A percentile compares a stretch with the other conserved stretches of the same genome.
phyloP scores from a whole-genome alignment of 1,140 invertebrate genomes.

The Augochlora pura region DNA sequence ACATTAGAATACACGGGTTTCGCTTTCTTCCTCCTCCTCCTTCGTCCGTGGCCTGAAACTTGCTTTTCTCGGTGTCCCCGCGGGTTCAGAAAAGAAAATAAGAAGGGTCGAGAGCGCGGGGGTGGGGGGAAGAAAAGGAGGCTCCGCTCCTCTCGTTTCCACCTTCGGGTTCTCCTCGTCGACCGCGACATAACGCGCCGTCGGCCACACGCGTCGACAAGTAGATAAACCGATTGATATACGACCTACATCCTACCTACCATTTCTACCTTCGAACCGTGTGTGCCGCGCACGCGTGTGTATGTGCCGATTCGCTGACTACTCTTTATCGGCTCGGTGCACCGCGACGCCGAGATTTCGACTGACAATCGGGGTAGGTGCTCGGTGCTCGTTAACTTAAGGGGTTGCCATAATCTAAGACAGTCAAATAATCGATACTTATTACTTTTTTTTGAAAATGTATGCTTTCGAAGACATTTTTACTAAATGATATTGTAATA shows the following conservation, averaged over 20 bases:
- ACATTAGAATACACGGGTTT: slow-evolving; percentile 32
- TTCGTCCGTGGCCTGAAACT: slow-evolving; percentile 16
- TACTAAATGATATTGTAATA: no score
- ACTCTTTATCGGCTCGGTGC: slow-evolving; percentile 52
- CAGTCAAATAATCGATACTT: no score
- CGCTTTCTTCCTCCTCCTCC: slow-evolving; percentile 43
- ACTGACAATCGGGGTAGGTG: no score
- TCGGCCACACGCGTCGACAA: slow-evolving; percentile 79
- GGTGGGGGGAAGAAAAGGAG: slow-evolving; percentile 19
- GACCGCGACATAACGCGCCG: slow-evolving; percentile 60
- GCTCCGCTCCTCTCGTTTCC: slow-evolving; percentile 19
- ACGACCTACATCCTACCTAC: slow-evolving; percentile 73
- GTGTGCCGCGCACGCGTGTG: slow-evolving; percentile 37
- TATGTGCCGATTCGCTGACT: slow-evolving; percentile 48
- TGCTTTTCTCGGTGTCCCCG: slow-evolving; percentile 49
- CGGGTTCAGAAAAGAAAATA: slow-evolving; percentile 28
- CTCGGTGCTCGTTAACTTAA: background rate
- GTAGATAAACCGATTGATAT: slow-evolving; percentile 81
- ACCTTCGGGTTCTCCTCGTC: slow-evolving; percentile 30
- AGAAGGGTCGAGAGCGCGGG: slow-evolving; percentile 23
- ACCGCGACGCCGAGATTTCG: background rate
- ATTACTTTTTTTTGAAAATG: background rate
- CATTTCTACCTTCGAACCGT: slow-evolving; percentile 47
- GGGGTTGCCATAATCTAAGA: background rate
- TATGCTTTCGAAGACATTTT: no score